A percentile compares a stretch with the other conserved stretches of the same genome.
These are phyloP conservation scores for Grammatotria lemairii DNA, from an alignment of 2,113 vertebrate species.

Conservation along the genomic window DNA sequence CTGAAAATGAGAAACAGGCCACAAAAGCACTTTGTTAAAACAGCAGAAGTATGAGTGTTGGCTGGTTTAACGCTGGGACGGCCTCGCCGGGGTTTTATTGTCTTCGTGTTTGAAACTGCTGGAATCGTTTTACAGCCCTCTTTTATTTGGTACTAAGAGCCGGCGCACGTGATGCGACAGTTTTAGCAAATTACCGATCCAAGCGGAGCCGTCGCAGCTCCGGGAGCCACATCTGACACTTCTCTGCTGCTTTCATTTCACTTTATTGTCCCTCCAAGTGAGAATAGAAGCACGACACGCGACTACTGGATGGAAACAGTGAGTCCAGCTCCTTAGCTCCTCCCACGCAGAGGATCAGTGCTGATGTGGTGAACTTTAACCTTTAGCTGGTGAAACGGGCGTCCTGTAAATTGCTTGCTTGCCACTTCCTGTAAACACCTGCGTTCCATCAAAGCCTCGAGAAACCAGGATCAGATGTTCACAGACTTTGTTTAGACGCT, in stretches of 20 bases:
- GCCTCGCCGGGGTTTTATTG: neutral
- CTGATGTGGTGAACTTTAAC: neutral
- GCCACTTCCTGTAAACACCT: neutral
- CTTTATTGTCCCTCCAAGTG: neutral
- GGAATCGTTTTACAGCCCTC: neutral
- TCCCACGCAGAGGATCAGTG: neutral
- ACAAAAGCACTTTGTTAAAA: neutral
- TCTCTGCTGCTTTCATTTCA: neutral
- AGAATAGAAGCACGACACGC: neutral
- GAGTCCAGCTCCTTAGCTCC: neutral
- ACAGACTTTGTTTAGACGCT: neutral
- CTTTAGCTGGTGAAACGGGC: neutral
- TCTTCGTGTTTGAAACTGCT: neutral
- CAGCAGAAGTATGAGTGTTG: neutral
- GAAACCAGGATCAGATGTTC: neutral
- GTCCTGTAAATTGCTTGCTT: neutral
- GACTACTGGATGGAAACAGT: neutral
- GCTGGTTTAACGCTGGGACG: neutral
- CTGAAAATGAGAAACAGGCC: constrained; percentile 3
- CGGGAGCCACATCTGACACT: neutral
- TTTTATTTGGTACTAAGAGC: constrained; percentile 10
- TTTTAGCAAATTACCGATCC: neutral
- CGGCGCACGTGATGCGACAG: neutral
- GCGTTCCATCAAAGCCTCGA: neutral
- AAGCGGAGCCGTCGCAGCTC: neutral